Conservation (phyloP, 2,113 vertebrate genomes). For the Zootoca vivipara region DNA sequence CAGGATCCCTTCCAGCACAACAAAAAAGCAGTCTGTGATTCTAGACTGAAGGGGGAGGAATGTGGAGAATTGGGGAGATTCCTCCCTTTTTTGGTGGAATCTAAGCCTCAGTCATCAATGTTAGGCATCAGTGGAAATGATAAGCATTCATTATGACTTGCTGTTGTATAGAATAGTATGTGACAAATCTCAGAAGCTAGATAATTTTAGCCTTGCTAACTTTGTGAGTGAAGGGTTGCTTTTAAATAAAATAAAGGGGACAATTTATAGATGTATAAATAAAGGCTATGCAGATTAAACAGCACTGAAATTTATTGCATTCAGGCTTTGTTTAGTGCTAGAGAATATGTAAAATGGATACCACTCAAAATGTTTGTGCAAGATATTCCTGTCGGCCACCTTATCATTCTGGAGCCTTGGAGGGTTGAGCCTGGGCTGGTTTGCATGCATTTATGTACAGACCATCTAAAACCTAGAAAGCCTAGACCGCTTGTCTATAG, state of each 20-base stretch:
- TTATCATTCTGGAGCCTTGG: not conserved
- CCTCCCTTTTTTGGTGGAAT: not conserved
- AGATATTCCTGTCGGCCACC: not conserved
- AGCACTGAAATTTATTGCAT: not conserved
- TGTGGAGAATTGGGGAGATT: not conserved
- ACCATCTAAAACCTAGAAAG: too few species aligned
- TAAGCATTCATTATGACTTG: not conserved
- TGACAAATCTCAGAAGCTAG: not conserved
- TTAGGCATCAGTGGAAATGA: not conserved
- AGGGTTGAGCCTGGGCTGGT: too few species aligned
- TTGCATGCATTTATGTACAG: too few species aligned
- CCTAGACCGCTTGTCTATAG: too few species aligned
- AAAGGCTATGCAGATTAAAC: not conserved
- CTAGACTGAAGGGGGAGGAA: too few species aligned
- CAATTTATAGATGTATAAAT: not conserved
- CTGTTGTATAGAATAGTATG: not conserved
- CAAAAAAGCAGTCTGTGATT: too few species aligned
- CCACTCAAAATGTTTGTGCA: not conserved
- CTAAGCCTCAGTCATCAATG: not conserved
- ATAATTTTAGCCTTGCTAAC: not conserved
- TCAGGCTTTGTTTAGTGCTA: not conserved
- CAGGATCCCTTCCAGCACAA: too few species aligned
- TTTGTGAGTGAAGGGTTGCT: not conserved
- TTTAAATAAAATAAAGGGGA: not conserved
- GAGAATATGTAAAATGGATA: not conserved